phyloP scores from a whole-genome alignment of 2,888 invertebrate genomes.

The Erebia ligea region DNA sequence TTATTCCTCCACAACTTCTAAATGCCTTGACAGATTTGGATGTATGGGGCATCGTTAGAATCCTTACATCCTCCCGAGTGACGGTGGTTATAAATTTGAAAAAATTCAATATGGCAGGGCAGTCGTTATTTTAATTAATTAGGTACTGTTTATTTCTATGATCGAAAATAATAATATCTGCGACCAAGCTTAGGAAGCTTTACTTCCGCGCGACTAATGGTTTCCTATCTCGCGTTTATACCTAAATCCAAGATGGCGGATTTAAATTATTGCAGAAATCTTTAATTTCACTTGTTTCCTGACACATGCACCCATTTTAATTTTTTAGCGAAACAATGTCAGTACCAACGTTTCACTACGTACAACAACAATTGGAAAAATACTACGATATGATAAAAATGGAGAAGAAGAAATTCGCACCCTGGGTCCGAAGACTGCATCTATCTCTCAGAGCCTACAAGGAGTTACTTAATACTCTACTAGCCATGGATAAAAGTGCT shows the following conservation, averaged over 20 bases:
- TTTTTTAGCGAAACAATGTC: constrained; percentile 93
- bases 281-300: background rate
- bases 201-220: too few relatives aligned
- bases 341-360: constrained; percentile 95
- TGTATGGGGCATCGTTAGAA: too few relatives aligned
- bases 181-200: too few relatives aligned
- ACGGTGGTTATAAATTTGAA: too few relatives aligned
- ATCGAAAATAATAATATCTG: too few relatives aligned
- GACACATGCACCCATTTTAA: background rate
- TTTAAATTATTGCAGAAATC: background rate
- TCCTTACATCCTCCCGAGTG: too few relatives aligned
- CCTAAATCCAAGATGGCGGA: background rate
- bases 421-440: constrained; percentile 94
- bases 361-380: constrained; percentile 95
- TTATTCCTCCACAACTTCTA: too few relatives aligned
- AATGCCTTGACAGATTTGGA: too few relatives aligned
- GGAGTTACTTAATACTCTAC: constrained; percentile 93
- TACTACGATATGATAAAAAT: constrained; percentile 92
- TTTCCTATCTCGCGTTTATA: background rate
- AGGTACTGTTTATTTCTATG: too few relatives aligned
- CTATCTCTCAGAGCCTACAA: constrained; percentile 90
- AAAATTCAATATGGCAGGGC: too few relatives aligned
- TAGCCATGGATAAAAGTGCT: constrained; percentile 90
- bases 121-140: too few relatives aligned
- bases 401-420: constrained; percentile 92